phyloP scores from a whole-genome alignment of 2,113 vertebrate species.

The Actinemys pallida region DNA sequence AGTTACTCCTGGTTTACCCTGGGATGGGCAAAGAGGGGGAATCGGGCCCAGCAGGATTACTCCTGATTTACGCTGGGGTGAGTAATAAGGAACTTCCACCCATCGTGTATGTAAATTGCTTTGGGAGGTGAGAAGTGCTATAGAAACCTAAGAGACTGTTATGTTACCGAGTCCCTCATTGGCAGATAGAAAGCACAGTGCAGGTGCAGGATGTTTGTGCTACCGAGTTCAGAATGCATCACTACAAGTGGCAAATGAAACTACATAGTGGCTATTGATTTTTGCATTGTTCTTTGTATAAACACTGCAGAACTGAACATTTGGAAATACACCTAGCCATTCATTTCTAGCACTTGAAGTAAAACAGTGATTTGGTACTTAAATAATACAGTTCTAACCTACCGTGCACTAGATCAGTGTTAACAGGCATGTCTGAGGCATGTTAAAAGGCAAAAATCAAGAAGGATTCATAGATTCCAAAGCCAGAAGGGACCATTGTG shows the following conservation, averaged over 20 bases:
- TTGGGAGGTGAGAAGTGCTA: not conserved
- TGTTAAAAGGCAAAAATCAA: not conserved
- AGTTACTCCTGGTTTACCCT: accelerated
- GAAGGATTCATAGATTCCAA: not conserved
- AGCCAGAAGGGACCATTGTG: not conserved
- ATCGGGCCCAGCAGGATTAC: not conserved
- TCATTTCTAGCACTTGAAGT: not conserved
- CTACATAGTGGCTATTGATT: not conserved
- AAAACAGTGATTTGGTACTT: not conserved
- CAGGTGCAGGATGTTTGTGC: not conserved
- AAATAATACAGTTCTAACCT: not conserved
- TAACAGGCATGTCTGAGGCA: not conserved
- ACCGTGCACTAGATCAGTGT: not conserved
- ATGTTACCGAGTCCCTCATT: not conserved
- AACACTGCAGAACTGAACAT: not conserved
- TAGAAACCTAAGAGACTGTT: accelerated
- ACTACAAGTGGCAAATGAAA: not conserved
- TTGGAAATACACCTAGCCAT: not conserved
- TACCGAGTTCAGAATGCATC: not conserved
- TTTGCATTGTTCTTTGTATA: not conserved
- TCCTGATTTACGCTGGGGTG: not conserved
- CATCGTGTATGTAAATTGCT: not conserved
- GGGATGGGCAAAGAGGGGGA: not conserved
- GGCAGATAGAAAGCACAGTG: not conserved
- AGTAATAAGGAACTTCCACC: not conserved